Conservation (phyloP, 1,140 invertebrate genomes). For the Camponotus vicinus region DNA sequence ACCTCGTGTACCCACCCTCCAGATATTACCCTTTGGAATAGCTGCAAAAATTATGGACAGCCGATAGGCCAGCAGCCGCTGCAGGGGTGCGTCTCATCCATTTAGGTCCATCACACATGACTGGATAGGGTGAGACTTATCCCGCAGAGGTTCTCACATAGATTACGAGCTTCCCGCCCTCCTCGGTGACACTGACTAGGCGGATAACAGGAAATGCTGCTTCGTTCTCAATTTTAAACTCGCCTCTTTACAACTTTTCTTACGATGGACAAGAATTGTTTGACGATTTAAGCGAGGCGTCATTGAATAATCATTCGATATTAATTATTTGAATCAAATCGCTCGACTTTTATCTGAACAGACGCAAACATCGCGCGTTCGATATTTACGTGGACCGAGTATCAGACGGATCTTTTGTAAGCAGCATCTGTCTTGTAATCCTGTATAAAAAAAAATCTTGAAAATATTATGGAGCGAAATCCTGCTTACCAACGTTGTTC, state of each 20-base stretch:
- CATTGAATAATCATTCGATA: neutral
- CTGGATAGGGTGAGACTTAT: constrained; percentile 85
- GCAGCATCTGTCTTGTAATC: neutral
- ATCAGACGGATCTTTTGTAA: neutral
- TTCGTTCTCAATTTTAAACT: constrained; percentile 6
- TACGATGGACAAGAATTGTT: neutral
- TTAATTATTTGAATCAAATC: neutral
- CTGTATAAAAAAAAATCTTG: neutral
- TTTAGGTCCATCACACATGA: constrained; percentile 87
- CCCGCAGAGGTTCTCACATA: constrained; percentile 85
- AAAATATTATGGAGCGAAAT: constrained; percentile 18
- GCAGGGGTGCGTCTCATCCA: constrained; percentile 86
- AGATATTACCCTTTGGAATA: constrained; percentile 81
- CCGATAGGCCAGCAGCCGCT: constrained; percentile 76
- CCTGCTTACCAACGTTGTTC: constrained; percentile 37
- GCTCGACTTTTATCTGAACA: no score
- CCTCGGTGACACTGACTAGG: neutral
- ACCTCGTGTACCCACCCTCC: constrained; percentile 58
- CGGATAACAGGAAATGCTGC: neutral
- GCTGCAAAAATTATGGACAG: constrained; percentile 82
- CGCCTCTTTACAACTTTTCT: neutral
- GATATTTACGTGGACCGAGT: neutral
- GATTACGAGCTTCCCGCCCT: constrained; percentile 77
- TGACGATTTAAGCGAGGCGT: neutral
- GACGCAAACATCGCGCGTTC: neutral